Conservation (phyloP, 2,797 vertebrate genomes). For the Pygocentrus nattereri region DNA sequence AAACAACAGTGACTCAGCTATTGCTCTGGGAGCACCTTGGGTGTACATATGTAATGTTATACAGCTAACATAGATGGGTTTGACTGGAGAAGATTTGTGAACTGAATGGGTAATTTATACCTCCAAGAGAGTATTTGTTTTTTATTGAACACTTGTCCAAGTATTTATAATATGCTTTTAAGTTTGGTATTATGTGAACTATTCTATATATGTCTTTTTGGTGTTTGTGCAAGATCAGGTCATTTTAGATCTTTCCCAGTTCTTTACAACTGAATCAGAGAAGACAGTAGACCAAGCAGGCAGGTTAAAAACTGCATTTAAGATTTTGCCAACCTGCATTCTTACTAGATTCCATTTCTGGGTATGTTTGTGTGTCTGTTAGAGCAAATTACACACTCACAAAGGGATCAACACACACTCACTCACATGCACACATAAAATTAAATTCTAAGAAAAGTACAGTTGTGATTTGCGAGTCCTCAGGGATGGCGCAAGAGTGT, state of each 20-base stretch:
- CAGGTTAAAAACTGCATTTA: neutral
- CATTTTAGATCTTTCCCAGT: neutral
- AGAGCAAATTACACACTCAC: neutral
- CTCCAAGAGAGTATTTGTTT: neutral
- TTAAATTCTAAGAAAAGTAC: neutral
- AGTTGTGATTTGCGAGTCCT: slow-evolving; percentile 6
- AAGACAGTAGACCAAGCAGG: neutral
- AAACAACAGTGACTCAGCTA: slow-evolving; percentile 36
- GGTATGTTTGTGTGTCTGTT: neutral
- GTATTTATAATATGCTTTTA: neutral
- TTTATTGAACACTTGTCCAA: neutral
- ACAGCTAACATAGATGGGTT: neutral
- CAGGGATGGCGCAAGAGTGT: slow-evolving; percentile 15
- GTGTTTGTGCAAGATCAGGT: neutral
- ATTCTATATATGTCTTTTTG: neutral
- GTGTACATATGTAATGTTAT: neutral
- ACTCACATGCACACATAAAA: neutral
- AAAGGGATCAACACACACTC: neutral
- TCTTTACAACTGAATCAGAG: neutral
- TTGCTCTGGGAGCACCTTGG: slow-evolving; percentile 10
- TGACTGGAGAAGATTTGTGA: neutral
- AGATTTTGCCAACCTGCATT: neutral
- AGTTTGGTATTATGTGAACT: neutral
- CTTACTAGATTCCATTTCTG: slow-evolving; percentile 1
- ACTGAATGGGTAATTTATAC: neutral